Evolutionary conservation across 1,140 invertebrate species (phyloP).

Genomic region (Episyrphus balteatus): DNA sequence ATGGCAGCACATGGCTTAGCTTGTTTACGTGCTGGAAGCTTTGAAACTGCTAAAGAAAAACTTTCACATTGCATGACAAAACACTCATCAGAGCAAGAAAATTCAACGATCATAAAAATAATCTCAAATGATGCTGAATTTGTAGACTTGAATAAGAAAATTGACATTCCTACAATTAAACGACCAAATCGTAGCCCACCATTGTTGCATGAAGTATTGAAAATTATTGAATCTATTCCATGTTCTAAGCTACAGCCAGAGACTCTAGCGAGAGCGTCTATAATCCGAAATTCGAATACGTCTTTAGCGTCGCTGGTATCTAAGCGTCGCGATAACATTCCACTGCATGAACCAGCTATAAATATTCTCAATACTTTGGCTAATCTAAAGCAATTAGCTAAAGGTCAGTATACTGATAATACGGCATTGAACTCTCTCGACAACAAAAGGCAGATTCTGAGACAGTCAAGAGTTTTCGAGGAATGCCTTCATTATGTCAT

Average conservation of each 20-base stretch:
- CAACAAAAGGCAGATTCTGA: constrained; percentile 30
- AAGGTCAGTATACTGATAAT: constrained; percentile 41
- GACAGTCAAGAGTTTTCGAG: constrained; percentile 46
- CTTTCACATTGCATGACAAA: constrained; percentile 41
- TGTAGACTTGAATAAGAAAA: constrained; percentile 3
- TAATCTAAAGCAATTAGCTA: constrained; percentile 42
- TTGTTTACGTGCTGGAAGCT: constrained; percentile 67
- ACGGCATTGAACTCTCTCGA: constrained; percentile 3
- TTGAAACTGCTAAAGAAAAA: constrained; percentile 47
- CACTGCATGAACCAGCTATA: constrained; percentile 41
- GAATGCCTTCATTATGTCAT: constrained; percentile 62
- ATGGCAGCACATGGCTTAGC: constrained; percentile 80
- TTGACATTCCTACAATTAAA: constrained; percentile 9
- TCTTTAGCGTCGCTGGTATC: constrained; percentile 24
- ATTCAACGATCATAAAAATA: constrained; percentile 6
- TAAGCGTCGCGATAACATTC: constrained; percentile 38
- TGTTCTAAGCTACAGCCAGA: constrained; percentile 34
- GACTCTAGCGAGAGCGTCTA: constrained; percentile 21
- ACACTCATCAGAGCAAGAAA: constrained; percentile 30
- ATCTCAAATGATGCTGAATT: not conserved
- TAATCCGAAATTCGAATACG: constrained; percentile 27
- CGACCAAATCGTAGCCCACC: constrained; percentile 43
- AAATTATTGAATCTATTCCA: constrained; percentile 49
- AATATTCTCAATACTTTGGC: constrained; percentile 46
- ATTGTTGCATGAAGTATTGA: constrained; percentile 54